Percentiles rank a stretch among this genome's conserved stretches.
Conservation (phyloP, 2,888 invertebrate genomes). For the Agrochola lota region DNA sequence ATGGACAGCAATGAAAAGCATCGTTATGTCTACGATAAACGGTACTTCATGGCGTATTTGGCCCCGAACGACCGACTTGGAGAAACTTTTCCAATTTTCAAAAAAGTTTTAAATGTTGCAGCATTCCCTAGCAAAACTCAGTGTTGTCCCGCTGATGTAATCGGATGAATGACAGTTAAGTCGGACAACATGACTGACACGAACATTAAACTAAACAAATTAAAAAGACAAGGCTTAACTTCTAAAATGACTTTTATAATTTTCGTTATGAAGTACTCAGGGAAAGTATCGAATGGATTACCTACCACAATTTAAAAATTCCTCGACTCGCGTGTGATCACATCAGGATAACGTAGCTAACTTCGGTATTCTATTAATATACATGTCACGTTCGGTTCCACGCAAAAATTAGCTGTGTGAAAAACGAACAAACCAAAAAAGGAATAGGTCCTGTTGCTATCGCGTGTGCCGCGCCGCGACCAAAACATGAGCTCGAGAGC, state of each 20-base stretch:
- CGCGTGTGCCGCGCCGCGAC: conserved; percentile 2
- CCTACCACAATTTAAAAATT: not conserved
- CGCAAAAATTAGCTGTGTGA: conserved; percentile 37
- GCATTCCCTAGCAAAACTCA: conserved; percentile 20
- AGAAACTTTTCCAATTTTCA: conserved; percentile 78
- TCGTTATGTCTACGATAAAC: conserved; percentile 69
- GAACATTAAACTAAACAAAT: conserved; percentile 32
- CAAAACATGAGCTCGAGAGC: conserved; percentile 17
- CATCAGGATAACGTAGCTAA: not conserved
- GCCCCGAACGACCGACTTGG: conserved; percentile 62
- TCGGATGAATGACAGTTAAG: conserved; percentile 17
- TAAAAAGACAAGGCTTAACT: conserved; percentile 18
- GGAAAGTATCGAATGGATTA: not conserved
- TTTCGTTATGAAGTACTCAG: conserved; percentile 1
- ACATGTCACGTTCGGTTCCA: conserved; percentile 22
- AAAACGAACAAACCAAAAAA: conserved; percentile 27
- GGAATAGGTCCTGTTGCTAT: conserved; percentile 25
- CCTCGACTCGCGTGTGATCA: not conserved
- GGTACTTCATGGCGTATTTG: conserved; percentile 60
- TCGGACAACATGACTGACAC: conserved; percentile 28
- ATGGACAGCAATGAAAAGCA: conserved; percentile 34
- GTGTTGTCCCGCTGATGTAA: conserved; percentile 28
- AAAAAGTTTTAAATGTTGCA: conserved; percentile 57
- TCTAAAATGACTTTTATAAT: not conserved
- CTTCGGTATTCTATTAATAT: conserved; percentile 21